Percentiles rank a stretch among this genome's conserved stretches.
phyloP scores from a whole-genome alignment of 2,113 vertebrate genomes.

The Cavia porcellus region DNA sequence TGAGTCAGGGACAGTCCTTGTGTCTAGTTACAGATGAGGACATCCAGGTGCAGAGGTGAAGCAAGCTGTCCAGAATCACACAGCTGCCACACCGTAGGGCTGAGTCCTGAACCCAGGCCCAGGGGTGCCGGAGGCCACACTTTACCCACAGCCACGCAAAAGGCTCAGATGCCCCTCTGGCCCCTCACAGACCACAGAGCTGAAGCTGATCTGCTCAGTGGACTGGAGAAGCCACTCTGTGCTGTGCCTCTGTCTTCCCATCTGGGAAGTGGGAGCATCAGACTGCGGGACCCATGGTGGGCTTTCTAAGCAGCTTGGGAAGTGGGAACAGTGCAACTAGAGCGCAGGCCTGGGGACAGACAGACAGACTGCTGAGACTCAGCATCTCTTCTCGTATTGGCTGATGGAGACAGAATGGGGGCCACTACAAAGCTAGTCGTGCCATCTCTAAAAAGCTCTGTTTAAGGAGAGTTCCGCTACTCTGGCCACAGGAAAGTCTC shows the following conservation, averaged over 20 bases:
- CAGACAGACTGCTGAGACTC: neutral
- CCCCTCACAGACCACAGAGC: rapidly evolving
- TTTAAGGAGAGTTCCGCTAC: neutral
- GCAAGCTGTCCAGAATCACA: neutral
- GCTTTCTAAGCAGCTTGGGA: no score
- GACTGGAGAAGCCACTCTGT: neutral
- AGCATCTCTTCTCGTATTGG: rapidly evolving
- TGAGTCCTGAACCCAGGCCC: neutral
- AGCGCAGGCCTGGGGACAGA: rapidly evolving
- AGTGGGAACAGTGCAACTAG: rapidly evolving
- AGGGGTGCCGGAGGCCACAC: no score
- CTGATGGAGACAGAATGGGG: neutral
- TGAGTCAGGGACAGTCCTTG: neutral
- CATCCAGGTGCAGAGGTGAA: neutral
- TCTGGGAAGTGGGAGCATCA: neutral
- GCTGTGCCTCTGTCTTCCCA: neutral
- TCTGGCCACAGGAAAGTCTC: neutral
- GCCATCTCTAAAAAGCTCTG: neutral
- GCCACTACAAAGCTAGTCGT: neutral
- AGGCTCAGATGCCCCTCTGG: rapidly evolving
- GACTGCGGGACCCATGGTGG: rapidly evolving
- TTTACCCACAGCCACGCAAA: neutral
- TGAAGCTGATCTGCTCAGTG: rapidly evolving
- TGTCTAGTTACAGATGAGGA: neutral
- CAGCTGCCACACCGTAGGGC: neutral